Evolutionary conservation across 2,888 invertebrate species (phyloP).

Genomic region (Sarcophaga subvicina): DNA sequence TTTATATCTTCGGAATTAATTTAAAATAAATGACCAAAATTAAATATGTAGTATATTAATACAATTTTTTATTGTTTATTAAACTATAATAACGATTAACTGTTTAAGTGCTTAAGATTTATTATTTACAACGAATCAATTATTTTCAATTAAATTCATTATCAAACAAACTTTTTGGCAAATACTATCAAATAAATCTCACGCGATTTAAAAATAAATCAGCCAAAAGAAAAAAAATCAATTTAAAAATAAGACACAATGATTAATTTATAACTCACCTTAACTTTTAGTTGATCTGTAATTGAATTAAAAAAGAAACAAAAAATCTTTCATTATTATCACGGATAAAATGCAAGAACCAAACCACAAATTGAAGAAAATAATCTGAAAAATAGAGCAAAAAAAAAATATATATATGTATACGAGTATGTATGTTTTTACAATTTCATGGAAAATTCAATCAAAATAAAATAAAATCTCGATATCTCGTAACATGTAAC

Average conservation of each 20-base stretch:
- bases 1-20: no score
- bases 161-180: constrained; percentile 29
- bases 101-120: not conserved
- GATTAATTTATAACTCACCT: constrained; percentile 33
- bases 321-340: constrained; percentile 32
- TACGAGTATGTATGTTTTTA: not conserved
- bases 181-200: constrained; percentile 39
- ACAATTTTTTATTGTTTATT: no score
- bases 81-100: no score
- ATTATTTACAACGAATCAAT: constrained; percentile 9
- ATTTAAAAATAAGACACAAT: constrained; percentile 21
- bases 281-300: constrained; percentile 24
- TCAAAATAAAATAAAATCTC: not conserved
- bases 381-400: not conserved
- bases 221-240: not conserved
- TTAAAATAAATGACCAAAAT: no score
- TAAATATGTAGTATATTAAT: no score
- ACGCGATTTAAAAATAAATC: constrained; percentile 14
- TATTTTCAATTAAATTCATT: constrained; percentile 21
- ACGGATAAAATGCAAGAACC: not conserved
- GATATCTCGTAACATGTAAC: constrained; percentile 13
- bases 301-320: not conserved
- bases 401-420: no score
- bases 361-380: constrained; percentile 29
- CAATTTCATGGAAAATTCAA: no score